Base-by-base conservation (phyloP, 2,888 invertebrate species). In the Sceliomorpha sp. region DNA sequence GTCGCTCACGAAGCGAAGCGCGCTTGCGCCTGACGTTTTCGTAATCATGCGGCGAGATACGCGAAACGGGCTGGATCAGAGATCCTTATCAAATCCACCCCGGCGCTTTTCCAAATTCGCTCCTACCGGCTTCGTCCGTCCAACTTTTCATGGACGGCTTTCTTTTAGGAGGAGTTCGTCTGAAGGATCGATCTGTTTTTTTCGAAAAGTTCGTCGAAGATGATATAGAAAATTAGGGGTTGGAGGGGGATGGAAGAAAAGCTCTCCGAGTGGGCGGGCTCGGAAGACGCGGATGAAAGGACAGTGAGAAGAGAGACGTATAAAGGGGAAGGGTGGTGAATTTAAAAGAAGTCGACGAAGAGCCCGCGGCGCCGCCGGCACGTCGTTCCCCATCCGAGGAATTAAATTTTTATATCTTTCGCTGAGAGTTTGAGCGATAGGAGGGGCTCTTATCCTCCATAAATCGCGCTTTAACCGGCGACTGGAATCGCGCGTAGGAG, bases 361-460 rank as follows among this genome's bases (percentile, higher is more conserved):
- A 67, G 74, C 80, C 79, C 59, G 75, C 70, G 81, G 79, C 81
- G 37, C 36, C 62, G 64, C 59, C 64, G 70, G 70, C 82, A 82
- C 80, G 78, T 81, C 86, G 83, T 86, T 85, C 83, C 79, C 73
- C 74, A 75, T 72, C 72, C 64, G 73, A 84, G 79, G 85, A 88
- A 88, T 87, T 87, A 87, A 88, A 88, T 87, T 87, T 88, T 88
- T 86, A 88, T 86, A 85, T 80, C 86, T 78, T 78, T 80, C 80
- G 86, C 70, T 85, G 87, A 87, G 85, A 87, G 86, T 85, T 84
- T 82, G 82, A 86, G 78, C 82, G 83, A 86, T 85, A 82, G 80
- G 69, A 56, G 51, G 75, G 53, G 53, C n/a, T 64, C 70, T 64
- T 59, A 69, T 63, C 64, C 60, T 34, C 56, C 31, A 34, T 40